Percentiles rank a stretch among this genome's conserved stretches.
Evolutionary conservation across 2,888 invertebrate species (phyloP).

Genomic region (Apeira syringaria): DNA sequence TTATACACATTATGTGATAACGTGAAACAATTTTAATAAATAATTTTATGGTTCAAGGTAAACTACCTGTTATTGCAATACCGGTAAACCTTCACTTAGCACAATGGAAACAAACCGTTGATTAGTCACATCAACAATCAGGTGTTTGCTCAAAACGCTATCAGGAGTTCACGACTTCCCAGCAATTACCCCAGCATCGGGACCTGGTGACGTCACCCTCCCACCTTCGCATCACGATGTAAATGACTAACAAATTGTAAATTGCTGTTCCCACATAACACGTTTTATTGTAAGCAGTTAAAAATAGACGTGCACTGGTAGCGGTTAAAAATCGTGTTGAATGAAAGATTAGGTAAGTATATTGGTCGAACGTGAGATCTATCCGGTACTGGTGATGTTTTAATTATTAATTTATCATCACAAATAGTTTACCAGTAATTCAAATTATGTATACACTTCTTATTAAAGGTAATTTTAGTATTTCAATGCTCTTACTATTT

Average conservation of each 20-base stretch:
- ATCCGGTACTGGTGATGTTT: neutral
- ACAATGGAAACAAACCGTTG: conserved; percentile 51
- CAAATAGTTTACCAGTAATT: too few relatives aligned
- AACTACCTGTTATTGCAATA: too few relatives aligned
- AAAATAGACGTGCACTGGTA: conserved; percentile 29
- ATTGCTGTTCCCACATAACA: conserved; percentile 21
- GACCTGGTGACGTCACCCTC: conserved; percentile 50
- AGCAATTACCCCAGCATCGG: conserved; percentile 55
- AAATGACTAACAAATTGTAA: conserved; percentile 50
- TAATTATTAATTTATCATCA: neutral
- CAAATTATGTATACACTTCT: too few relatives aligned
- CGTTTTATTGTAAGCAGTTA: conserved; percentile 29
- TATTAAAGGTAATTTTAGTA: too few relatives aligned
- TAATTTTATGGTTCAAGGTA: too few relatives aligned
- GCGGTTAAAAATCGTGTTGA: conserved; percentile 29
- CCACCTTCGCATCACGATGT: conserved; percentile 55
- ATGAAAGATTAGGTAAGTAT: conserved; percentile 24
- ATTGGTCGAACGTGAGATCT: conserved; percentile 13
- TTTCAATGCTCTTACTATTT: too few relatives aligned
- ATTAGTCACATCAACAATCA: conserved; percentile 70
- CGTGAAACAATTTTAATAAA: too few relatives aligned
- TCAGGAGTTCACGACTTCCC: conserved; percentile 62
- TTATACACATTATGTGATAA: too few relatives aligned
- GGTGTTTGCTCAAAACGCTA: conserved; percentile 63
- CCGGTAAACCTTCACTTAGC: neutral